phyloP scores from a whole-genome alignment of 2,888 invertebrate genomes.

The Protodeltote pygarga region DNA sequence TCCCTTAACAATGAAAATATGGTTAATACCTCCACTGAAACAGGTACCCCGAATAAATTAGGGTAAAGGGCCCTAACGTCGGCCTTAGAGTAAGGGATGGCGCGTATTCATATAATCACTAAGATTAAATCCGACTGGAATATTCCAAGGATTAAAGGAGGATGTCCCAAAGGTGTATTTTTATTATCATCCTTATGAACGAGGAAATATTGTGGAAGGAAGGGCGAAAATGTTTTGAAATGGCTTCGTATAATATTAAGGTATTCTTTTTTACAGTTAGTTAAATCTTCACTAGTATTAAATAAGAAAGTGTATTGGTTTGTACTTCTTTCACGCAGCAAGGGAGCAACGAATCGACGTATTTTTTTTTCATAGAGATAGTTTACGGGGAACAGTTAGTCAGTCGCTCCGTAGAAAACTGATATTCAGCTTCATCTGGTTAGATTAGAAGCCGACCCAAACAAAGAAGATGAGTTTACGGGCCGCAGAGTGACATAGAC shows the following conservation, averaged over 20 bases:
- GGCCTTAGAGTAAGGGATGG: conserved; percentile 49
- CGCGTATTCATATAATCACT: conserved; percentile 57
- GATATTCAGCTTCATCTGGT: too few species aligned
- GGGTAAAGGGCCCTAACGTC: conserved; percentile 41
- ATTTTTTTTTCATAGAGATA: too few species aligned
- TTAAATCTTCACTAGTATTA: conserved; percentile 9
- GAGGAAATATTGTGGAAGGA: conserved; percentile 28
- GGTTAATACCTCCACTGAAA: conserved; percentile 33
- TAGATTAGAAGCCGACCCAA: too few species aligned
- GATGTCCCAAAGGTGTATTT: conserved; percentile 47
- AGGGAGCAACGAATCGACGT: too few species aligned
- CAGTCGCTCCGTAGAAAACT: too few species aligned
- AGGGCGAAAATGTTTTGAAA: conserved; percentile 16
- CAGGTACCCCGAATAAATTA: conserved; percentile 55
- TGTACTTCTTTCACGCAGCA: too few species aligned
- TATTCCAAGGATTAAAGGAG: conserved; percentile 55
- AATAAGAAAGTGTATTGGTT: too few species aligned
- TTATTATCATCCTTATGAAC: conserved; percentile 45
- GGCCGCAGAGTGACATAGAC: too few species aligned
- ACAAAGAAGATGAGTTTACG: too few species aligned
- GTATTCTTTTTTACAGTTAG: conserved; percentile 8
- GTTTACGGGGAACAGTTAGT: too few species aligned
- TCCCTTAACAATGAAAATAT: conserved; percentile 48
- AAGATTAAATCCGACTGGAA: conserved; percentile 62
- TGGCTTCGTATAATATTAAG: conserved; percentile 1